phyloP scores from a whole-genome alignment of 2,888 invertebrate genomes.

The Hedychridium roseum region DNA sequence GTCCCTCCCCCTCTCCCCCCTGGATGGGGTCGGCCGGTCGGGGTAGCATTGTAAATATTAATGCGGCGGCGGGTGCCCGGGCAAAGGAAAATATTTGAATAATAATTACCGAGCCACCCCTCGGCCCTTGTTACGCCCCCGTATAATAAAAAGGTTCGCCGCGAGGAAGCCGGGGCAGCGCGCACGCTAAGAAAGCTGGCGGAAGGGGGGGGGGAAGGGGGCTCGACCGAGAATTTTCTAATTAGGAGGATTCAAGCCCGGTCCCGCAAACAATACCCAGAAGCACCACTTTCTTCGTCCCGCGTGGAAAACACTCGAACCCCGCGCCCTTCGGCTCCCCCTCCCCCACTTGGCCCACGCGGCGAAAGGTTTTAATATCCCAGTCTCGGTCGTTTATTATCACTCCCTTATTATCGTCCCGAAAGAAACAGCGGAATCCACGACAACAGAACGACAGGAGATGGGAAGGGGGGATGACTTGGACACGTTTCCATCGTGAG shows the following conservation, averaged over 20 bases:
- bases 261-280: conserved; percentile 45
- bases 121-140: conserved; percentile 34
- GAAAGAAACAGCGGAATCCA: conserved; percentile 7
- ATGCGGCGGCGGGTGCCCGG: conserved; percentile 42
- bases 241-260: conserved; percentile 54
- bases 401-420: conserved; percentile 35
- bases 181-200: too few relatives aligned
- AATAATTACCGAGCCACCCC: conserved; percentile 50
- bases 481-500: conserved; percentile 3
- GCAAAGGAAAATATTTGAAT: conserved; percentile 59
- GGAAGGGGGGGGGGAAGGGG: conserved; percentile 35
- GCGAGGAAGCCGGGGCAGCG: conserved; percentile 6
- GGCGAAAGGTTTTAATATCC: conserved; percentile 41
- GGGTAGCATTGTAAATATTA: conserved; percentile 55
- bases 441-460: too few relatives aligned
- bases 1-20: too few relatives aligned
- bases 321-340: too few relatives aligned
- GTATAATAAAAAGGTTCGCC: conserved; percentile 38
- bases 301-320: conserved; percentile 31
- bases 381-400: conserved; percentile 35
- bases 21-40: too few relatives aligned
- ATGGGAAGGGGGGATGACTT: conserved; percentile 8
- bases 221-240: conserved; percentile 56
- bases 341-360: too few relatives aligned
- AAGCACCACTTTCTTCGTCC: conserved; percentile 36